A percentile compares a stretch with the other conserved stretches of the same genome.
phyloP scores from a whole-genome alignment of 2,797 vertebrate species.

The Diglossa cyanea region DNA sequence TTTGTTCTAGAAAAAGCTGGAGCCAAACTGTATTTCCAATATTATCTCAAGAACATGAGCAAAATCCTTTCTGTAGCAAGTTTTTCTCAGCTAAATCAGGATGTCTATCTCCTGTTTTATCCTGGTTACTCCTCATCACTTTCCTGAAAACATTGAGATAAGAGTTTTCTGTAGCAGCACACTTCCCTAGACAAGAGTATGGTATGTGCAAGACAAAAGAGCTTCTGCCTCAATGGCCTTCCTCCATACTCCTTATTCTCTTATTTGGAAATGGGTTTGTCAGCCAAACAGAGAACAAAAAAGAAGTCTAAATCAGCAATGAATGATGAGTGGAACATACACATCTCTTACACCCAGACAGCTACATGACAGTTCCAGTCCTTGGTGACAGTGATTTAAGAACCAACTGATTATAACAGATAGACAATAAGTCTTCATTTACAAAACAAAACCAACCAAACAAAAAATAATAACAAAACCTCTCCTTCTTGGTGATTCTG shows the following conservation, averaged over 20 bases:
- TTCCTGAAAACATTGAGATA: not conserved
- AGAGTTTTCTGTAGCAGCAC: not conserved
- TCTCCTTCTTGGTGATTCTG: not conserved
- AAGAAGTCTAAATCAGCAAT: not conserved
- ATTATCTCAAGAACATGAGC: not conserved
- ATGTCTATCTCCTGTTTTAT: not conserved
- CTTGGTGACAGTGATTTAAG: not conserved
- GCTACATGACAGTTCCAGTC: not conserved
- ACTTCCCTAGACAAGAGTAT: not conserved
- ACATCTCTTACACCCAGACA: not conserved
- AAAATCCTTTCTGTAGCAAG: not conserved
- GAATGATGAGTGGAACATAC: not conserved
- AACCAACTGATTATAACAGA: not conserved
- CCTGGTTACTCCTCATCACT: not conserved
- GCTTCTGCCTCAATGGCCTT: not conserved
- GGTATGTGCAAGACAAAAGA: not conserved
- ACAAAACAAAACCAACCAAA: not conserved
- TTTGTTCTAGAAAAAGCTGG: not conserved
- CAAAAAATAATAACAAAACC: not conserved
- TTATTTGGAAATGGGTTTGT: not conserved
- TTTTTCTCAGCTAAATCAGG: not conserved
- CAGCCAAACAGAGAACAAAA: not conserved
- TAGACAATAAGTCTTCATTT: constrained; percentile 1
- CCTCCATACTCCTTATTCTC: not conserved
- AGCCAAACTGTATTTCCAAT: not conserved